Base-by-base conservation (phyloP, 1,140 invertebrate species). In the Zeugodacus cucurbitae region DNA sequence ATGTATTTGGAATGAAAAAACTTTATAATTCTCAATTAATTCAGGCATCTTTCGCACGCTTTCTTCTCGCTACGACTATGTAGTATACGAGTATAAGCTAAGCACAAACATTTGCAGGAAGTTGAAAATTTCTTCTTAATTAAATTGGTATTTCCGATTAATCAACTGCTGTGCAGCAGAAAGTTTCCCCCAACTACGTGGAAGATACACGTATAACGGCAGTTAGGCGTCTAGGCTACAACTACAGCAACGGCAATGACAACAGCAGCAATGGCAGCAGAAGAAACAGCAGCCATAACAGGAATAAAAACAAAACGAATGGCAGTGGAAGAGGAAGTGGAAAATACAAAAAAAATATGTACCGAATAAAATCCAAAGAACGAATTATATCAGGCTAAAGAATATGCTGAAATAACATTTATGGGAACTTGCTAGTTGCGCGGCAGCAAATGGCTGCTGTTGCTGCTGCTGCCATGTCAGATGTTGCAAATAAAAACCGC, bases 121-220 rank as follows among this genome's bases (percentile, higher is more conserved):
- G 74, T 82, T 82, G 74, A 82, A 82, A 82, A 82, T 82, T 82
- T 82, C 74, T 82, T 54, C 41, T 82, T 82, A 82, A 82, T 82
- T 82, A 48, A 82, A 82, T 82, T 82, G 74, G 74, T 82, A 48
- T 82, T 82, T 82, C 74, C 74, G 74, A 82, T 82, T 82, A 82
- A 82, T 82, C 74, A 82, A 82, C 74, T 82, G 74, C 74, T 82
- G 74, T 20, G 74, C 20, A 26, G 74, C 20, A 26, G 74, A 44
- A 82, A 82, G 41, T 82, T 82, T 82, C 41, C 41, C 41, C 74
- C n/a, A 82, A 48, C 74, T 26, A 48, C 32, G 26, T 26, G 26
- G 20, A 29, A 70, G 32, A 70, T 34, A n/a, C 58, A 11, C n/a
- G n/a, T 4, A 17, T 54, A 70, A 70, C 26, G 64, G 48, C 48